Percentiles rank a stretch among this genome's conserved stretches.
phyloP scores from a whole-genome alignment of 1,140 invertebrate genomes.

The Parasteatoda tepidariorum region DNA sequence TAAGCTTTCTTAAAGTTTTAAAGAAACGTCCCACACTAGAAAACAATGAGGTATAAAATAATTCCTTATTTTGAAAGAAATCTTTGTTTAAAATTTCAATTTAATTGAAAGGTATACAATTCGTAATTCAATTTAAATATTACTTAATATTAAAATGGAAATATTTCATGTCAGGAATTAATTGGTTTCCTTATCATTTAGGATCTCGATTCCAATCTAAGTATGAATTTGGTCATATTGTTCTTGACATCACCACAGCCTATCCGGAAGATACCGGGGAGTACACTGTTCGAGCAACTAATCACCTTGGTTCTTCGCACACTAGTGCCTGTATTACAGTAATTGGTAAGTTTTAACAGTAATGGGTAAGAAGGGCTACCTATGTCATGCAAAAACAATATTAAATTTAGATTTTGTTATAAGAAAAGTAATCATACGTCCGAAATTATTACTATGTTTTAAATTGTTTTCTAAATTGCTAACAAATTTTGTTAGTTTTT shows the following conservation, averaged over 20 bases:
- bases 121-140: too few relatives aligned
- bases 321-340: constrained; percentile 89
- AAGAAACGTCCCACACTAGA: too few relatives aligned
- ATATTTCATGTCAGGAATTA: too few relatives aligned
- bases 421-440: not conserved
- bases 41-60: too few relatives aligned
- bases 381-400: not conserved
- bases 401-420: too few relatives aligned
- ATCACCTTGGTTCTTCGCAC: constrained; percentile 90
- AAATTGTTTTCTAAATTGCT: not conserved
- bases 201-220: constrained; percentile 85
- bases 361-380: not conserved
- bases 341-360: constrained; percentile 66
- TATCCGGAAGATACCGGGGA: constrained; percentile 87
- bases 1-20: too few relatives aligned
- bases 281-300: constrained; percentile 92
- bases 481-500: too few relatives aligned
- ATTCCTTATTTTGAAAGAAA: too few relatives aligned
- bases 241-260: constrained; percentile 86
- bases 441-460: not conserved
- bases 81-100: too few relatives aligned
- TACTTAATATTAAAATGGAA: too few relatives aligned
- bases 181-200: too few relatives aligned
- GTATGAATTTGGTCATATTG: constrained; percentile 95
- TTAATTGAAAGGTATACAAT: too few relatives aligned